These are phyloP conservation scores for Bombyx mandarina DNA, from an alignment of 1,140 invertebrate species.

Conservation along the genomic window DNA sequence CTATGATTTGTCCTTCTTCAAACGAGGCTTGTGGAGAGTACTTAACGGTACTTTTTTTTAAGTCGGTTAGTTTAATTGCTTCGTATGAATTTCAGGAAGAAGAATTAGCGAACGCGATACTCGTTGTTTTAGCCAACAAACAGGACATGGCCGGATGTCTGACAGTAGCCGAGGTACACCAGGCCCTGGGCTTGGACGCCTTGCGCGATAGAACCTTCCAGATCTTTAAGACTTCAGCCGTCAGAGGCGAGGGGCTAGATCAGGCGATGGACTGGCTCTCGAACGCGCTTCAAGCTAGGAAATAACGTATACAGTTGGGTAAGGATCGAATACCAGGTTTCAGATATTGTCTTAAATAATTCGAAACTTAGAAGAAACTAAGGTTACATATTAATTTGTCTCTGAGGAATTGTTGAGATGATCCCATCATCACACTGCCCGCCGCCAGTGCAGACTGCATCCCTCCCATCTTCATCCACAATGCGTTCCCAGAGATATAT, in stretches of 20 bases:
- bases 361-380: not conserved
- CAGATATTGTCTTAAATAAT: not conserved
- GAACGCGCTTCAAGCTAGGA: constrained; percentile 88
- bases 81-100: constrained; percentile 82
- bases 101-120: constrained; percentile 93
- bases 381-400: not conserved
- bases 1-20: too few species aligned
- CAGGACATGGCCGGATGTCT: constrained; percentile 98
- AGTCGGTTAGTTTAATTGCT: too few species aligned
- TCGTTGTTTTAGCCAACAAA: constrained; percentile 99
- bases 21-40: too few species aligned
- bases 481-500: too few species aligned
- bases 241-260: constrained; percentile 98
- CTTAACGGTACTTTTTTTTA: constrained; percentile 64
- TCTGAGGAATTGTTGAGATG: too few species aligned
- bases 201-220: constrained; percentile 98
- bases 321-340: not conserved
- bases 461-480: too few species aligned
- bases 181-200: constrained; percentile 93
- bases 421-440: too few species aligned
- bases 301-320: constrained; percentile 70
- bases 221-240: constrained; percentile 99
- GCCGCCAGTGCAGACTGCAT: too few species aligned
- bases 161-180: constrained; percentile 96
- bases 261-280: constrained; percentile 99